Evolutionary conservation across 2,113 vertebrate species (phyloP).

Genomic region (Spea multiplicata): DNA sequence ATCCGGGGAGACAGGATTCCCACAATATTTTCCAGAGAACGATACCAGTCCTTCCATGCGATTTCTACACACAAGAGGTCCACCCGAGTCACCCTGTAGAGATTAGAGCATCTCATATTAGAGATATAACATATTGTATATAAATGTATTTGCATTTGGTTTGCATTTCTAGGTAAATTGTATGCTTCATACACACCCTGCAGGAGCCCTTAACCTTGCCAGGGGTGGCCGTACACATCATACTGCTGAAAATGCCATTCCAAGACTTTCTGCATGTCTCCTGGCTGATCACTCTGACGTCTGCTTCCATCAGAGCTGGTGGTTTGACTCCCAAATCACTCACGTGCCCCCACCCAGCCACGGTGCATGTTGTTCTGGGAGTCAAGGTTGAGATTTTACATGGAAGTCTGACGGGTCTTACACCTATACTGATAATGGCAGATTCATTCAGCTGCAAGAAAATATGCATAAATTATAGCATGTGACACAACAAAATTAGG

Average conservation of each 20-base stretch:
- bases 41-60: slow-evolving; percentile 61
- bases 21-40: slow-evolving; percentile 63
- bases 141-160: no score
- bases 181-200: slow-evolving; percentile 45
- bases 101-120: background rate
- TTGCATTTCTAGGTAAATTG: background rate
- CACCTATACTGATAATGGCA: slow-evolving; percentile 48
- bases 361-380: slow-evolving; percentile 43
- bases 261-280: slow-evolving; percentile 57
- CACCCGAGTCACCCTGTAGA: slow-evolving; percentile 66
- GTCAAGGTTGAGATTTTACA: rapidly evolving
- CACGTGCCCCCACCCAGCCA: slow-evolving; percentile 61
- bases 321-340: slow-evolving; percentile 50
- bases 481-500: no score
- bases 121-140: no score
- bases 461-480: background rate
- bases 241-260: slow-evolving; percentile 47
- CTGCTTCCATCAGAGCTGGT: slow-evolving; percentile 57
- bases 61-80: slow-evolving; percentile 60
- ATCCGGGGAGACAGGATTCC: slow-evolving; percentile 59
- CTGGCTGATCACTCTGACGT: slow-evolving; percentile 52
- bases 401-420: slow-evolving; percentile 56
- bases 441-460: slow-evolving; percentile 57
- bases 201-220: slow-evolving; percentile 59
- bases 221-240: slow-evolving; percentile 58